A percentile compares a stretch with the other conserved stretches of the same genome.
Evolutionary conservation across 2,888 invertebrate species (phyloP).

Genomic region (Diaprepes abbreviatus): DNA sequence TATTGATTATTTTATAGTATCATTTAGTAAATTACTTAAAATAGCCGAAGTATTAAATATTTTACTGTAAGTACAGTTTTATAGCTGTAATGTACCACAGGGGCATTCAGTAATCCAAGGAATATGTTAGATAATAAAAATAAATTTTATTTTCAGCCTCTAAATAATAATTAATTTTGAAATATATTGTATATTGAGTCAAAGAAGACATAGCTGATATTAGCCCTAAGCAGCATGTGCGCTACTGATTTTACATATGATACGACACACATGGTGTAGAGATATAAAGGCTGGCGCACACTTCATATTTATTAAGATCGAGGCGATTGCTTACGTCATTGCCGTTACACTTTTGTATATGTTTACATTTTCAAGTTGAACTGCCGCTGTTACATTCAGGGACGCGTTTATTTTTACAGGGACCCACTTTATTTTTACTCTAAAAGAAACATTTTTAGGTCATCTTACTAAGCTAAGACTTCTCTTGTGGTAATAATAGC

Average conservation of each 20-base stretch:
- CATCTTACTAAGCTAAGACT: background rate
- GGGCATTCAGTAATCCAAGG: no score
- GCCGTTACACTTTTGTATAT: constrained; percentile 16
- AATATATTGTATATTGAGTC: no score
- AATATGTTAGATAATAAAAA: no score
- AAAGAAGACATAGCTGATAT: no score
- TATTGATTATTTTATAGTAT: no score
- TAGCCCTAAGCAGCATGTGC: no score
- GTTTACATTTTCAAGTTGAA: constrained; percentile 6
- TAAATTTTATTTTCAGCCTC: no score
- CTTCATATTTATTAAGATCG: constrained; percentile 7
- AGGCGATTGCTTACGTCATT: constrained; percentile 20
- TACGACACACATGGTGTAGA: constrained; percentile 12
- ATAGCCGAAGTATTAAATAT: no score
- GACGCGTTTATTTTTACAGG: constrained; percentile 14
- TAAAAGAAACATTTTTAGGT: constrained; percentile 6
- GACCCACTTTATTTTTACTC: constrained; percentile 10
- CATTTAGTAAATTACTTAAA: no score
- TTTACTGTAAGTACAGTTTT: no score
- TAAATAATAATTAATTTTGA: no score
- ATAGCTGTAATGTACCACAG: no score
- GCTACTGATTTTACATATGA: background rate
- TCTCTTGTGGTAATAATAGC: background rate
- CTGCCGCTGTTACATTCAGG: constrained; percentile 14
- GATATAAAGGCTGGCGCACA: constrained; percentile 8